Evolutionary conservation across 2,113 vertebrate species (phyloP), one percentile per base, ranked within the genome.

Genomic region (Brachypteracias leptosomus): DNA sequence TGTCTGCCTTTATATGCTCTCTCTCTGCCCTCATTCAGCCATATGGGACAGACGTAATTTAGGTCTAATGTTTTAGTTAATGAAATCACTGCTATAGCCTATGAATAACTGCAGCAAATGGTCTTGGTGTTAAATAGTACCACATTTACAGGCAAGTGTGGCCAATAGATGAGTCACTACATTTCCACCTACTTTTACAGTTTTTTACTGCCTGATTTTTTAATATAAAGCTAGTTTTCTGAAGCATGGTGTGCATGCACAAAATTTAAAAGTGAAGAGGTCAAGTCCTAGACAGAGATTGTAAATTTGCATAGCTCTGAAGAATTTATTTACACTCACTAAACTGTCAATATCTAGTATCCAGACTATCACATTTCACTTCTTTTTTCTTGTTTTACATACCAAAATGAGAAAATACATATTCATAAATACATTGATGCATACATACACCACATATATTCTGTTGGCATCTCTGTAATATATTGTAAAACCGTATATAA

Each of bases 1-100:
- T 22, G 40, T 79, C 40, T 61, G 15, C n/a, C 24, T 61, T 9
- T 10, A 38, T 11, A 36, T 14, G 19, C 35, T 91, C 22, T 40
- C 22, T 40, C 13, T 78, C 57, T 85, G 38, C 13, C 51, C 47
- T 91, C 0, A 0, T 36, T 84, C 9, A 11, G 2, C 11, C 55
- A 57, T 57, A 26, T 7, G 8, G 52, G 49, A 72, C 40, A 94
- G 44, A 65, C 12, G 17, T 73, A 61, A 91, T 82, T 91, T 72
- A 62, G 15, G 52, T 79, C 21, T 70, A 68, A 88, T 81, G 15
- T 85, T 93, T 90, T 76, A 80, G 71, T 76, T 94, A 94, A 81
- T 40, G 46, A 72, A 93, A 73, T 63, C 71, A 88, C 42, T 78
- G n/a, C 31, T 76, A 18, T 14, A 79, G 62, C 15, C 46, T n/a